A percentile compares a stretch with the other conserved stretches of the same genome.
Conservation (phyloP, 2,113 vertebrate species). For the Phaethornis superciliosus region DNA sequence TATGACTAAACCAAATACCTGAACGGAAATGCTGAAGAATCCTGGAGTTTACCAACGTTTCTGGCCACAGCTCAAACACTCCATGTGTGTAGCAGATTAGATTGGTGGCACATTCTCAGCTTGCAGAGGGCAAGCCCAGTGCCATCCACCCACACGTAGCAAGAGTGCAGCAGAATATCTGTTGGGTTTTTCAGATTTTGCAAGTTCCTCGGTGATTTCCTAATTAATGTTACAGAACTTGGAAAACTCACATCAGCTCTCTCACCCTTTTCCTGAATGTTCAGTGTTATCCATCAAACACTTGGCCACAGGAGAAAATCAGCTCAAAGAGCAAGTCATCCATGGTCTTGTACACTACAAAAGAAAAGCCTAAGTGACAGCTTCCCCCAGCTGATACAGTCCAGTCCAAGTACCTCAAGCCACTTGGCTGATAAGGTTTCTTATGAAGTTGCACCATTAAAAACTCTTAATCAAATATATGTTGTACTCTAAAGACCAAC, state of each 20-base stretch:
- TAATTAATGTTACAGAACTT: not conserved
- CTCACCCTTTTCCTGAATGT: not conserved
- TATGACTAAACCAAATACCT: not conserved
- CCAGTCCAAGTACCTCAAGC: not conserved
- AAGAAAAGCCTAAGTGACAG: not conserved
- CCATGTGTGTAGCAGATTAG: slow-evolving; percentile 4
- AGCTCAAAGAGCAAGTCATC: not conserved
- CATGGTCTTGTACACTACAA: not conserved
- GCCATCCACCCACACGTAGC: not conserved
- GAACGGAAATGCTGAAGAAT: slow-evolving; percentile 22
- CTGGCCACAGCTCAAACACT: not conserved
- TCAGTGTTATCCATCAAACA: not conserved
- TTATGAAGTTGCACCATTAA: not conserved
- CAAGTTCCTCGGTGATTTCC: not conserved
- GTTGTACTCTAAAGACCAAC: not conserved
- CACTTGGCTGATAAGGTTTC: not conserved
- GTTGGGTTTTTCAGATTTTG: not conserved
- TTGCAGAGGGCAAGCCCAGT: not conserved
- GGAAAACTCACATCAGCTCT: not conserved
- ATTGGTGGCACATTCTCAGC: not conserved
- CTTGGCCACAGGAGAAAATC: not conserved
- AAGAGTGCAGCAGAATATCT: not conserved
- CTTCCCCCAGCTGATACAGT: not conserved
- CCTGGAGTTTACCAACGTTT: not conserved
- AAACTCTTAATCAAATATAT: not conserved